Percentiles rank a stretch among this genome's conserved stretches.
phyloP scores from a whole-genome alignment of 2,888 invertebrate species.

The Corbicula japonica region DNA sequence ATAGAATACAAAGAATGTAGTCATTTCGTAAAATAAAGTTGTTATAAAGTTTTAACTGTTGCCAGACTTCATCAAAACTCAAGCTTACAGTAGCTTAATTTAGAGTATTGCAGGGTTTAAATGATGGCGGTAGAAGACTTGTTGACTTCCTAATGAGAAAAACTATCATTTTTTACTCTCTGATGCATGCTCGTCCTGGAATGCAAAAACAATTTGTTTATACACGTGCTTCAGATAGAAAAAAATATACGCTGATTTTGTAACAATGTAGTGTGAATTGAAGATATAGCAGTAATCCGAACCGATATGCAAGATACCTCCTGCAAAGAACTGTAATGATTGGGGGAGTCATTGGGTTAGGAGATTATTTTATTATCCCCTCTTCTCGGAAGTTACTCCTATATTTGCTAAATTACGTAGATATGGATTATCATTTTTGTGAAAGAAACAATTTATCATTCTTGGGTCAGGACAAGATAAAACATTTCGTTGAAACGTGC shows the following conservation, averaged over 20 bases:
- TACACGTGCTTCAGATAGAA: slow-evolving; percentile 1
- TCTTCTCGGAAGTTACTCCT: no score
- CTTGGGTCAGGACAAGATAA: no score
- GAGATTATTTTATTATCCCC: not conserved
- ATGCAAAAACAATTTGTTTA: slow-evolving; percentile 17
- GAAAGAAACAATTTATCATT: no score
- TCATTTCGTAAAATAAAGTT: not conserved
- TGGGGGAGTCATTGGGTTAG: not conserved
- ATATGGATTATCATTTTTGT: no score
- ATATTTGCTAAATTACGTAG: no score
- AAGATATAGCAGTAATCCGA: not conserved
- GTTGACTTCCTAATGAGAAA: slow-evolving; percentile 20
- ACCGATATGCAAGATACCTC: not conserved
- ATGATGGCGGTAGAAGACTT: not conserved
- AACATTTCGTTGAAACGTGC: no score
- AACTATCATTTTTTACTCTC: slow-evolving; percentile 17
- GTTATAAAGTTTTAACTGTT: not conserved
- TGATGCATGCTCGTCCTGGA: not conserved
- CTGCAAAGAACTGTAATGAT: not conserved
- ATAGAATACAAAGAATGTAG: not conserved
- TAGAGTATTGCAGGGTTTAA: not conserved
- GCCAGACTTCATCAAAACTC: not conserved
- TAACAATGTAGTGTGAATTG: not conserved
- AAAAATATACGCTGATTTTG: slow-evolving; percentile 10
- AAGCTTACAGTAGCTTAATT: not conserved